phyloP scores from a whole-genome alignment of 2,888 invertebrate species.

The Danaus chrysippus region DNA sequence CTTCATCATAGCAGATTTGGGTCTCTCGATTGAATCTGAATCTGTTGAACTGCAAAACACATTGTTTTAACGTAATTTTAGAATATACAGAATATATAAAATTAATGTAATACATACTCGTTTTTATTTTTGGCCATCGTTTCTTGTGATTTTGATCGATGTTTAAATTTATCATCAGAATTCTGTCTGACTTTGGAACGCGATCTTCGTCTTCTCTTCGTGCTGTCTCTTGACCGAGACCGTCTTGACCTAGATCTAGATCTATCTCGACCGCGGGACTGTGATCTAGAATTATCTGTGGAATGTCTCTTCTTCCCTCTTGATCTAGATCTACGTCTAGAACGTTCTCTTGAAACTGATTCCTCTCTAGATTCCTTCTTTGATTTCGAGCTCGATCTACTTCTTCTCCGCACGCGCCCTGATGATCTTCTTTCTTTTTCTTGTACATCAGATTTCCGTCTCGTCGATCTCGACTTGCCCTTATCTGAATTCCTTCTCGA shows the following conservation, averaged over 20 bases:
- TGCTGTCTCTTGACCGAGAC: constrained; percentile 35
- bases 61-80: constrained; percentile 13
- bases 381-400: constrained; percentile 49
- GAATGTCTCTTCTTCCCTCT: constrained; percentile 51
- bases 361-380: constrained; percentile 53
- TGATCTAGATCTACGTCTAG: constrained; percentile 53
- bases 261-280: constrained; percentile 45
- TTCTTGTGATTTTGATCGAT: constrained; percentile 67
- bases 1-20: constrained; percentile 70
- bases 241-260: constrained; percentile 44
- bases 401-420: constrained; percentile 52
- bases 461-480: constrained; percentile 56
- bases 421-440: constrained; percentile 54
- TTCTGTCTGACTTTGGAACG: constrained; percentile 44
- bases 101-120: constrained; percentile 51
- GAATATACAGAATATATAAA: not conserved
- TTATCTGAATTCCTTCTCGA: constrained; percentile 58
- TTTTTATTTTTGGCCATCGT: constrained; percentile 57
- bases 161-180: constrained; percentile 52
- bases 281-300: constrained; percentile 52
- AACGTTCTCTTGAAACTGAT: constrained; percentile 48
- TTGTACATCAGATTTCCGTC: constrained; percentile 52
- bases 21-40: constrained; percentile 69
- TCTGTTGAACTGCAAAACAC: constrained; percentile 57
- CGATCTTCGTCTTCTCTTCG: constrained; percentile 35